phyloP scores from a whole-genome alignment of 2,113 vertebrate genomes.

The Phaetusa simplex region DNA sequence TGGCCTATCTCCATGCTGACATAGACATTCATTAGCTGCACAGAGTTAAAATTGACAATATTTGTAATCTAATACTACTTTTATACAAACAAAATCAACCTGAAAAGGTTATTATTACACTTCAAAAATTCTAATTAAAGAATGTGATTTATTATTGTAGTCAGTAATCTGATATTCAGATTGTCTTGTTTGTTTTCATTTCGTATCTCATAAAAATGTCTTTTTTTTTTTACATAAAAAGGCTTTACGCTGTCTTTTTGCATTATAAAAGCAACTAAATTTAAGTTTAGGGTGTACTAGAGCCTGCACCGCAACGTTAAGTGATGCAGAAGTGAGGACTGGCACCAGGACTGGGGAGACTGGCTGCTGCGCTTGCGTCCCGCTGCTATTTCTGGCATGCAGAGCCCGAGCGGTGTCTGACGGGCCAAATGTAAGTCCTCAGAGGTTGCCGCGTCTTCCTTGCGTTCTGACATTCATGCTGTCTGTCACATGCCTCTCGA shows the following conservation, averaged over 20 bases:
- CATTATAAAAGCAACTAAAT: background rate
- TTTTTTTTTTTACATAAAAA: background rate
- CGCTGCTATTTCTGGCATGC: background rate
- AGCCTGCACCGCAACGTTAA: background rate
- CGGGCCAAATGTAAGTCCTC: slow-evolving; percentile 21
- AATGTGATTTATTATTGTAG: background rate
- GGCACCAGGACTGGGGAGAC: background rate
- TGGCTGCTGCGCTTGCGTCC: background rate
- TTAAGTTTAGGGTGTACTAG: background rate
- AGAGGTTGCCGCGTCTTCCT: background rate
- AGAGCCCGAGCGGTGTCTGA: background rate
- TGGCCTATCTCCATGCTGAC: background rate
- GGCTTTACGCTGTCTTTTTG: background rate
- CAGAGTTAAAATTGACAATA: background rate
- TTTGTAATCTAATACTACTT: background rate
- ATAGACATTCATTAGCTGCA: background rate
- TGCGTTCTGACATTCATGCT: background rate
- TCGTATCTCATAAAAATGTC: background rate
- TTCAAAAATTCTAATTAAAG: background rate
- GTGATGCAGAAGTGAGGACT: background rate
- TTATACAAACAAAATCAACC: background rate
- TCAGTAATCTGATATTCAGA: background rate
- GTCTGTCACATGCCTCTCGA: background rate
- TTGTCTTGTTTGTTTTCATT: background rate
- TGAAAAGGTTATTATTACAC: background rate